These are phyloP conservation scores for Nesidiocoris tenuis DNA, from an alignment of 2,888 invertebrate genomes.

Conservation along the genomic window DNA sequence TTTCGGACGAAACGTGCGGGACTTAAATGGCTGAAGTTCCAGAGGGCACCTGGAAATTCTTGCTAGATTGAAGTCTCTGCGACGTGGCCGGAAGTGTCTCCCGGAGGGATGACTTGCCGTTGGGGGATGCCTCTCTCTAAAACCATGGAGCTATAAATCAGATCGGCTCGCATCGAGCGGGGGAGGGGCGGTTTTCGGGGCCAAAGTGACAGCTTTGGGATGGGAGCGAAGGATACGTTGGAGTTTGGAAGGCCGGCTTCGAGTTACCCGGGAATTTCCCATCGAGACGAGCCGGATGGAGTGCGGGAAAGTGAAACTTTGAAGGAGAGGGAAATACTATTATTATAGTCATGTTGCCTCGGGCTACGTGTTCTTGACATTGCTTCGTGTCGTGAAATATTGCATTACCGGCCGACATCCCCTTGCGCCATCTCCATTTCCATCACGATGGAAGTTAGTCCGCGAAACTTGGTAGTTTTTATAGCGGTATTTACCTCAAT, in stretches of 20 bases:
- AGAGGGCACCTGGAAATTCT: conserved; percentile 24
- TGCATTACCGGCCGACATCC: conserved; percentile 22
- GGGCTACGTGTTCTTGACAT: conserved; percentile 41
- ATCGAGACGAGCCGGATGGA: background rate
- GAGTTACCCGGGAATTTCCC: conserved; percentile 33
- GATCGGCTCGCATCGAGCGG: conserved; percentile 2
- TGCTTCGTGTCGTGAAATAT: conserved; percentile 33
- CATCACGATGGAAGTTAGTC: background rate
- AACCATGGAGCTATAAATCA: conserved; percentile 31
- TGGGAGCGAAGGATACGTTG: background rate
- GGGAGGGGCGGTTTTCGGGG: conserved; percentile 8
- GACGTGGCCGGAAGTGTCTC: background rate
- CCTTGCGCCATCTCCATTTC: background rate
- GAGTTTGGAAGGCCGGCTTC: background rate
- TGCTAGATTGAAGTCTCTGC: conserved; percentile 20
- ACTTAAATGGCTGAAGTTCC: conserved; percentile 14
- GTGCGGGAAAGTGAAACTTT: conserved; percentile 21
- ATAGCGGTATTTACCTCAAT: too few relatives aligned
- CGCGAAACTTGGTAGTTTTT: too few relatives aligned
- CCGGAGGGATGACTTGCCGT: background rate
- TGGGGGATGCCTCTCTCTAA: conserved; percentile 2
- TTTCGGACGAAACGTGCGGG: background rate
- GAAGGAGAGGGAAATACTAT: conserved; percentile 36
- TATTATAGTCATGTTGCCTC: conserved; percentile 37
- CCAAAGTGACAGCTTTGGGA: conserved; percentile 29